These are phyloP conservation scores for Phaethon lepturus DNA, from an alignment of 2,113 vertebrate species.

Conservation along the genomic window DNA sequence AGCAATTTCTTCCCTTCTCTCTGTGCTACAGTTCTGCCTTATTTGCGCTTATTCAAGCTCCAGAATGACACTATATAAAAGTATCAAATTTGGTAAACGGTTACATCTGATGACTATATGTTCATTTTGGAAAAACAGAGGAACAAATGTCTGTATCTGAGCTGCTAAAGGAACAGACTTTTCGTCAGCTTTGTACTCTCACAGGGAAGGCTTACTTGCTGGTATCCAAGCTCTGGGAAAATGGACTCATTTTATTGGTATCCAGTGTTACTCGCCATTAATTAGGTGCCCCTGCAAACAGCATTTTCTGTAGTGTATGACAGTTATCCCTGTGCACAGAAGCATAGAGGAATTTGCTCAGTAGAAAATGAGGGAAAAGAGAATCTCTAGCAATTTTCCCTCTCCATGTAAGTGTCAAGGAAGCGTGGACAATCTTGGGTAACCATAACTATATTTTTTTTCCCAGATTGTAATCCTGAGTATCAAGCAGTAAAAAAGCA, in stretches of 20 bases:
- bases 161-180: conserved; percentile 30
- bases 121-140: conserved; percentile 20
- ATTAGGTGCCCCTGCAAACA: not conserved
- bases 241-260: not conserved
- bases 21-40: conserved; percentile 3
- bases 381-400: not conserved
- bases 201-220: not conserved
- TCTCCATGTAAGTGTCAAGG: accelerated
- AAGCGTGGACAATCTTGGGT: not conserved
- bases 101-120: conserved; percentile 41
- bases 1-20: not conserved
- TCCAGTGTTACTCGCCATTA: not conserved
- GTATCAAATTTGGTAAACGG: conserved; percentile 30
- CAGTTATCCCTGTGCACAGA: not conserved
- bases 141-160: conserved; percentile 11
- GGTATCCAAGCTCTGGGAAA: not conserved
- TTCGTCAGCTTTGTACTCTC: not conserved
- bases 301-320: not conserved
- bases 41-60: conserved; percentile 17
- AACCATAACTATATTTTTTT: not conserved
- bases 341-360: not conserved
- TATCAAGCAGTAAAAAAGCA: not conserved
- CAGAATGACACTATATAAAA: not conserved
- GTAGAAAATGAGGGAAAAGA: not conserved
- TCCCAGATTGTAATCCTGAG: not conserved